Conservation (phyloP, 1,140 invertebrate genomes). For the Ladona fulva region DNA sequence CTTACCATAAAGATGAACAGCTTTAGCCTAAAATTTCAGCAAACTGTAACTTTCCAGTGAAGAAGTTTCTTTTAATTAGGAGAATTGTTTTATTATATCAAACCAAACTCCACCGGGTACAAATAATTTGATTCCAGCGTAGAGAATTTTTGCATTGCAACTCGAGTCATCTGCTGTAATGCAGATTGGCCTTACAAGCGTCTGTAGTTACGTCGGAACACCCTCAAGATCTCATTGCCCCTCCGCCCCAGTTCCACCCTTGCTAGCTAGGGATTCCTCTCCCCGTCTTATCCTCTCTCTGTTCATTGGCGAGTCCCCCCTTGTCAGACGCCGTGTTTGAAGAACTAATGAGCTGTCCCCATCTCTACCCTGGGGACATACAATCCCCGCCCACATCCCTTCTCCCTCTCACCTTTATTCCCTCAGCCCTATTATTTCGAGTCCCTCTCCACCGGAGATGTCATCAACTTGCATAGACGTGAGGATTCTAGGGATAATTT, state of each 20-base stretch:
- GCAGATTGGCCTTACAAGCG: too few species aligned
- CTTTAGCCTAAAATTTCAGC: too few species aligned
- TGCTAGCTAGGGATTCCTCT: neutral
- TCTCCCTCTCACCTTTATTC: neutral
- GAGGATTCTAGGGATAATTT: too few species aligned
- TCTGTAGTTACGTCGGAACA: too few species aligned
- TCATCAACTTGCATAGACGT: neutral
- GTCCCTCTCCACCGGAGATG: neutral
- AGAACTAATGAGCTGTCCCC: conserved; percentile 15
- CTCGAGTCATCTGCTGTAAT: too few species aligned
- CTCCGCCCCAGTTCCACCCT: neutral
- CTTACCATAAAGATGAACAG: too few species aligned
- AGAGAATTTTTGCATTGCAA: too few species aligned
- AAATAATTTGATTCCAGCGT: too few species aligned
- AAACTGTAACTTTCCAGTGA: too few species aligned
- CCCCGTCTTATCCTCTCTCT: neutral
- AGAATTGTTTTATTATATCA: too few species aligned
- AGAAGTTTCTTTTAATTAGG: too few species aligned
- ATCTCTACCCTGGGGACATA: neutral
- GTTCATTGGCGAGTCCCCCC: conserved; percentile 13
- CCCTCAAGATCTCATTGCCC: neutral
- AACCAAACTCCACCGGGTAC: too few species aligned
- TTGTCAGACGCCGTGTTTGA: conserved; percentile 14
- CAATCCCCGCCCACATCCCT: neutral
- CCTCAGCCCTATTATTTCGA: neutral